Evolutionary conservation across 2,113 vertebrate species (phyloP), one percentile per base, ranked within the genome.

Genomic region (Cromileptes altivelis): DNA sequence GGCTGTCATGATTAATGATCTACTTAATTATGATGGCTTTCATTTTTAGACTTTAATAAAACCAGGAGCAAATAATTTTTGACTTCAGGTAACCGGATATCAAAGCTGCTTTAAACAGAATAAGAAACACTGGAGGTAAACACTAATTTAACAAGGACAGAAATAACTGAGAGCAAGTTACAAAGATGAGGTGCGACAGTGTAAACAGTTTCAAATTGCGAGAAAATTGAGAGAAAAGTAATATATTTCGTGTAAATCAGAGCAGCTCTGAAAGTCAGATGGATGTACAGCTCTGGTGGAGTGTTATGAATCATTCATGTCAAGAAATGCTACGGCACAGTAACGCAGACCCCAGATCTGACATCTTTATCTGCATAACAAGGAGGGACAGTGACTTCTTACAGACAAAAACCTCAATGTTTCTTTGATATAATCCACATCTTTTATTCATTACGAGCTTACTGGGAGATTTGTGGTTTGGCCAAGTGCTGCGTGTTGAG

Each of bases 401-500:
- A 42, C 25, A 85, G 27, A 87, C 64, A 81, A 75, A 86, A 86
- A 23, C 27, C 60, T 69, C 45, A 55, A 83, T 19, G 50, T 70
- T 49, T 55, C 67, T 85, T 70, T 77, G 33, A 82, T 83, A 75
- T 82, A 89, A 85, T 87, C 71, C 61, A 55, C 76, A 85, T 90
- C 69, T 89, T 89, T 93, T 84, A 90, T 85, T 89, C 83, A 91
- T 82, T 1, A 9, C 4, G 25, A 65, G 75, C 83, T 88, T 78
- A 72, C 68, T 70, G 67, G 13, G 47, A 83, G 82, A 87, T 80
- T 81, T 86, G 83, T 71, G 61, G 45, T 80, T 86, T 75, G 61
- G 63, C 73, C 57, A 74, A 72, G 65, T 76, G 64, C 53, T 81
- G 50, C 18, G 18, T 75, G 67, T 79, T 87, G 82, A 88, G 62